These are phyloP conservation scores for Motacilla alba DNA, from an alignment of 2,113 vertebrate genomes.

Conservation along the genomic window DNA sequence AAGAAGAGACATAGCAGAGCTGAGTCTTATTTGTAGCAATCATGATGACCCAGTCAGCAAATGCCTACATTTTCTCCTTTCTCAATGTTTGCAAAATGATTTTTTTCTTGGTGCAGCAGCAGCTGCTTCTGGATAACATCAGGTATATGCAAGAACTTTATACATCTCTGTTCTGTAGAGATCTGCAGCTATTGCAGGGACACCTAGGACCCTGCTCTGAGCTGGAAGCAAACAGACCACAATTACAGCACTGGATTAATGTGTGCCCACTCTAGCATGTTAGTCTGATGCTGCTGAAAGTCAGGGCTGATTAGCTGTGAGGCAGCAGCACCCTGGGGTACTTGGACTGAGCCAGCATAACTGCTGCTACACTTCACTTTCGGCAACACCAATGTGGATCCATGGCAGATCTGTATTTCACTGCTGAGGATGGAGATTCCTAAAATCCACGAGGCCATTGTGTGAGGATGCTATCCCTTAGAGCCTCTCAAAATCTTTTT, in stretches of 20 bases:
- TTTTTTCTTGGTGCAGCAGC: not conserved
- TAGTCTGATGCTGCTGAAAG: not conserved
- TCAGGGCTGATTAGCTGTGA: not conserved
- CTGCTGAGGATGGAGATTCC: not conserved
- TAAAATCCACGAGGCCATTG: not conserved
- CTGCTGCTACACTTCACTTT: not conserved
- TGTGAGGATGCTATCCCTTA: not conserved
- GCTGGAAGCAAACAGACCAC: not conserved
- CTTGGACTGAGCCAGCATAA: not conserved
- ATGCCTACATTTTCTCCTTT: not conserved
- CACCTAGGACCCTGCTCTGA: not conserved
- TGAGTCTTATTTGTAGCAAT: not conserved
- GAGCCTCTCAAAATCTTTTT: not conserved
- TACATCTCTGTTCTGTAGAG: not conserved
- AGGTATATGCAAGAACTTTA: not conserved
- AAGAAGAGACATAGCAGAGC: not conserved
- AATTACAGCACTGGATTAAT: not conserved
- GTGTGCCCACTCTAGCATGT: not conserved
- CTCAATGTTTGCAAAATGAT: not conserved
- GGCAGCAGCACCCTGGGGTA: not conserved
- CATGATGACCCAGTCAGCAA: not conserved
- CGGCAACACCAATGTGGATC: not conserved
- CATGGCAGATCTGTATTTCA: not conserved
- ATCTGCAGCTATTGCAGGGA: not conserved
- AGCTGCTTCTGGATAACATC: not conserved